Evolutionary conservation across 2,888 invertebrate genomes (phyloP), one percentile per base, ranked within the genome.

Genomic region (Harpalus rufipes): DNA sequence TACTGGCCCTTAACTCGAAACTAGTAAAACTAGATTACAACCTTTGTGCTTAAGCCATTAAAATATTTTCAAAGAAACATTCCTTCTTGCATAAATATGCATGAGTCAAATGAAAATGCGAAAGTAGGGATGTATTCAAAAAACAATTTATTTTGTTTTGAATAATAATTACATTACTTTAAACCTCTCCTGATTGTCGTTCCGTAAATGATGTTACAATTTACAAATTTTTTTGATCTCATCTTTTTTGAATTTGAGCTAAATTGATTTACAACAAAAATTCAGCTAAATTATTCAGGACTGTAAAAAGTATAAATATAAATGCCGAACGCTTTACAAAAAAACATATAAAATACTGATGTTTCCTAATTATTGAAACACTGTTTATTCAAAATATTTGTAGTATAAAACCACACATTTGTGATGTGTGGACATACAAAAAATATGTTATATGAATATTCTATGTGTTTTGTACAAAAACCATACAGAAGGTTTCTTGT

Each of bases 101-200:
- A 82, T 82, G 82, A 82, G 72, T 18, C 58, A 74, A 82, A 82
- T 82, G 82, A 82, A 82, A 82, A 82, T 74, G 72, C 58, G 58
- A 44, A 56, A 58, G 32, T 25, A 58, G 58, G 51, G 39, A 51
- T 68, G 81, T 63, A 32, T 76, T 76, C 44, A 18, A 78, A 78
- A 78, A 78, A 78, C 78, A 78, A 78, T 78, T 78, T 78, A 78
- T 78, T 78, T 78, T 78, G 58, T 78, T 78, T 78, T 78, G 78
- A 78, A 78, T 78, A 76, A 76, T 76, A 78, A 78, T 78, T 78
- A 56, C 78, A 78, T 78, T 78, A 59, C 59, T 7, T 58, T 12
- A 58, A 78, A 14, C n/a, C 56, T 18, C 78, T 25, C 14, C 25
- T 58, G 51, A 78, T 78, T 78, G 78, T 78, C 58, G 25, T n/a